Evolutionary conservation across 1,140 invertebrate species (phyloP), one percentile per base, ranked within the genome.

Genomic region (Ectropis grisescens): DNA sequence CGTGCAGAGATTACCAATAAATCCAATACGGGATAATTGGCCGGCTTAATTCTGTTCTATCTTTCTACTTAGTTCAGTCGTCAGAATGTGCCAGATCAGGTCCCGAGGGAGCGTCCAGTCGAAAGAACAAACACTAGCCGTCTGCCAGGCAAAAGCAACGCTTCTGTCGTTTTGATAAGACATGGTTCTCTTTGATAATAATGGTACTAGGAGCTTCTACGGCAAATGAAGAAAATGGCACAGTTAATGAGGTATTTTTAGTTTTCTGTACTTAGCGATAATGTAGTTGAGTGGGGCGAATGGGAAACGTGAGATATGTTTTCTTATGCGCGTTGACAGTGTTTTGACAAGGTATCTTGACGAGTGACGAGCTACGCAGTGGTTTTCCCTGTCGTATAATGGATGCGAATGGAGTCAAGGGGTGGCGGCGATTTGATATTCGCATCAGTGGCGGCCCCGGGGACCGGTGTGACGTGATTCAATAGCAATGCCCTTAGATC

Each of bases 1-100:
- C 75, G 75, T 81, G 75, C 72, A 74, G 61, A 78, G 75, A 81
- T 81, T 81, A 81, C 75, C 75, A 81, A 81, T 81, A 81, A 81
- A 81, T 81, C 75, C 72, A 81, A 81, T 81, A 81, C 70, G 72
- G 76, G 76, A 81, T 81, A 81, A 78, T 78, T 78, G 76, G 70
- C 64, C 72, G 72, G 72, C 76, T 81, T 81, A 81, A 78, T 75
- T 81, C 69, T 76, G 68, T 80, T 68, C 75, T 80, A 80, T 80
- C 75, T 80, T 80, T 80, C 72, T 80, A 80, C 75, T 80, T 78
- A 80, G 72, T 80, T 74, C 75, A 80, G 72, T 75, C 68, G 72
- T 80, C 75, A 78, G 72, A 80, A 75, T 78, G 67, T 71, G 75
- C 75, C 70, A 68, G 75, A 70, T 80, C 56, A 66, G 72, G 58